Base-by-base conservation (phyloP, 1,140 invertebrate genomes). In the Chrysopa pallens region DNA sequence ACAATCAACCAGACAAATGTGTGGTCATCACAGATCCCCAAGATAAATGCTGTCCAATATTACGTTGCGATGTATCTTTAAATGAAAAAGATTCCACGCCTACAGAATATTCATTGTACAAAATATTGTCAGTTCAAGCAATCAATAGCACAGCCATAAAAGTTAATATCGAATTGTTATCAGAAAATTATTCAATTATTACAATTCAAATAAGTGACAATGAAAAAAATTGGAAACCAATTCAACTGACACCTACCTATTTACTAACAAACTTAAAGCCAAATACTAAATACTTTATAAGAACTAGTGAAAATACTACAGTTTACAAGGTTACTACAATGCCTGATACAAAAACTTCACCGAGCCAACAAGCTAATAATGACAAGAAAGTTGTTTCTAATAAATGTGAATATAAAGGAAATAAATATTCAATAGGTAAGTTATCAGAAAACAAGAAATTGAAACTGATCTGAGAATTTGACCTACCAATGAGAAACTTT, bases 11-110 rank as follows among this genome's bases (percentile, higher is more conserved):
- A 23, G 78, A 84, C 28, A 71, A 75, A 47, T 87, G 83, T 53
- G 70, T 82, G 11, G 73, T 75, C 50, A 69, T 84, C 0, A 73
- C 73, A 48, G 78, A 85, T 57, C 73, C 78, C 6, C 74, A 76
- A 11, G 86, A 92, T 57, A 58, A 75, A 1, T 91, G 88, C 54
- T 91, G 88, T 51, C 84, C 78, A 35, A 72, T 85, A 46, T 77
- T 85, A 39, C 63, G 85, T 1, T 90, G 86, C 54, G 82, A 87
- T 50, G 81, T 85, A 2, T 80, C 76, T 2, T 62, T 82, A 8
- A 74, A 79, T 44, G 78, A 23, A 23, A 23, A 23, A 23, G 17
- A 23, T 23, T 23, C 17, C 17, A 23, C 5, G 17, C 17, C 17
- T 3, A 2, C 17, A 23, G 17, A 23, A 23, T 23, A 23, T 23